Percentiles rank a stretch among this genome's conserved stretches.
Conservation (phyloP, 2,797 vertebrate species). For the Trachurus trachurus region DNA sequence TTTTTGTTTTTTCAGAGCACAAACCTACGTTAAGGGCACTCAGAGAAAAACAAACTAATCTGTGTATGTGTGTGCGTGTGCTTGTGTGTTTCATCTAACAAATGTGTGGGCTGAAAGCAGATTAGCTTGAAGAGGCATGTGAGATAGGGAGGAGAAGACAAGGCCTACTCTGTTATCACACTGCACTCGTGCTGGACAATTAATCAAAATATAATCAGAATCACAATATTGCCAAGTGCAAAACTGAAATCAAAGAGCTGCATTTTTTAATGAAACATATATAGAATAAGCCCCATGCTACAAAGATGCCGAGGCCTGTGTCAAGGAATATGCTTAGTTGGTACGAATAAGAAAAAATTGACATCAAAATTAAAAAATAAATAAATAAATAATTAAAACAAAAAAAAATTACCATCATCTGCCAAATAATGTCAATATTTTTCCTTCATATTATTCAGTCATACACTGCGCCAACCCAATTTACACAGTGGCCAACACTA, state of each 20-base stretch:
- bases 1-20: constrained; percentile 17
- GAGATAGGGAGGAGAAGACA: constrained; percentile 28
- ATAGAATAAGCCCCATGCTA: not conserved
- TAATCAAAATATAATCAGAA: not conserved
- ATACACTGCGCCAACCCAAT: constrained; percentile 2
- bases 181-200: not conserved
- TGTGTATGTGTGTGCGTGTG: not conserved
- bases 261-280: not conserved
- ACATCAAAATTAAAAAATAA: too few relatives aligned
- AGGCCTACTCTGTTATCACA: constrained; percentile 20
- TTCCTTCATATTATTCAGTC: too few relatives aligned
- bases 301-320: not conserved
- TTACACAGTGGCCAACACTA: constrained; percentile 20
- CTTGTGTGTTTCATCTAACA: constrained; percentile 31
- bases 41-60: constrained; percentile 58
- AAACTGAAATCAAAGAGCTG: not conserved
- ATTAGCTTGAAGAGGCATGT: constrained; percentile 44
- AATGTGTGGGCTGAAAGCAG: constrained; percentile 62
- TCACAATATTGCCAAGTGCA: not conserved
- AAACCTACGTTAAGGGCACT: constrained; percentile 39
- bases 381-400: too few relatives aligned
- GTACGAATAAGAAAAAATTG: too few relatives aligned
- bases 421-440: too few relatives aligned
- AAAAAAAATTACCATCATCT: too few relatives aligned
- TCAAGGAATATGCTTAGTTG: not conserved